Percentiles rank a stretch among this genome's conserved stretches.
phyloP scores from a whole-genome alignment of 2,888 invertebrate genomes.

The Ormia ochracea region DNA sequence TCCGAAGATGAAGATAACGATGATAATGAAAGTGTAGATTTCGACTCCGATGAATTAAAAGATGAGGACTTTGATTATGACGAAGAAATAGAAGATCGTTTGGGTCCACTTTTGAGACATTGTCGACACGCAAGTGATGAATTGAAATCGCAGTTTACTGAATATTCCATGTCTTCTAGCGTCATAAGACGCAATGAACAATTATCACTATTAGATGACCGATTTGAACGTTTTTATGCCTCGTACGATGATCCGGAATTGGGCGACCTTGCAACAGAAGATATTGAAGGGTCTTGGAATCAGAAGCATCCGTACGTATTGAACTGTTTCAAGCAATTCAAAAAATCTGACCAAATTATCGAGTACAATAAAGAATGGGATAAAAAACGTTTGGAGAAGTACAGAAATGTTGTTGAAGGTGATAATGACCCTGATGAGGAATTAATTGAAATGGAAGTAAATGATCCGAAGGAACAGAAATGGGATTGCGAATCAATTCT shows the following conservation, averaged over 20 bases:
- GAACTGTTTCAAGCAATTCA: conserved; percentile 86
- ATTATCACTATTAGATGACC: conserved; percentile 87
- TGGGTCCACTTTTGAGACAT: conserved; percentile 76
- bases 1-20: conserved; percentile 69
- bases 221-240: conserved; percentile 91
- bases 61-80: conserved; percentile 77
- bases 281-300: conserved; percentile 83
- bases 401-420: conserved; percentile 74
- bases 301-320: conserved; percentile 82
- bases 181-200: conserved; percentile 91
- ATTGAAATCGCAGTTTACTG: conserved; percentile 91
- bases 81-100: conserved; percentile 75
- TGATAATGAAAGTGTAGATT: conserved; percentile 65
- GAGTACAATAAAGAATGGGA: conserved; percentile 80
- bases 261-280: conserved; percentile 92
- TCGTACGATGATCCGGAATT: conserved; percentile 93
- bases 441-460: conserved; percentile 80
- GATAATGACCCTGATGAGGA: conserved; percentile 79
- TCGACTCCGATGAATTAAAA: conserved; percentile 70
- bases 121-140: conserved; percentile 82
- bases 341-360: conserved; percentile 79
- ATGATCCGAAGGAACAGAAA: conserved; percentile 81
- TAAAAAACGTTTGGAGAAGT: conserved; percentile 75
- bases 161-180: conserved; percentile 95
- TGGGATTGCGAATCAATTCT: conserved; percentile 96